Percentiles rank a stretch among this genome's conserved stretches.
These are phyloP conservation scores for Polymixis lichenea DNA, from an alignment of 2,888 invertebrate genomes.

Conservation along the genomic window DNA sequence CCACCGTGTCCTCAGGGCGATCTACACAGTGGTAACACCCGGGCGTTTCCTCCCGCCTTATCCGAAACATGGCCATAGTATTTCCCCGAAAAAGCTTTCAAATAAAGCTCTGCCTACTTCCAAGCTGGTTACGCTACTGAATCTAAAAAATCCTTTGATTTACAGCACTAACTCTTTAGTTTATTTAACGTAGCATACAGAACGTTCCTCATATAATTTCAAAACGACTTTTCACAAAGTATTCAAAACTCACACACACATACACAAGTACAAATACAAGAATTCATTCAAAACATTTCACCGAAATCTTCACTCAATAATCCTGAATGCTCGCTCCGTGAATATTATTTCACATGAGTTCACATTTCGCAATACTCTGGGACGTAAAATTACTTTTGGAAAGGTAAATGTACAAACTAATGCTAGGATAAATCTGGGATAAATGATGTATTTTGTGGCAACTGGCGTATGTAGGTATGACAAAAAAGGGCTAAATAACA, in stretches of 20 bases:
- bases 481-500: not conserved
- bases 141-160: not conserved
- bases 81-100: not conserved
- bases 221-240: conserved; percentile 19
- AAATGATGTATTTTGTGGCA: not conserved
- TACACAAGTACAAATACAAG: not conserved
- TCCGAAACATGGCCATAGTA: not conserved
- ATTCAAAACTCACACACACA: conserved; percentile 15
- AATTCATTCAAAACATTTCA: conserved; percentile 26
- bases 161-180: too few species aligned
- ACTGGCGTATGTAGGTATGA: too few species aligned
- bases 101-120: not conserved
- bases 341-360: conserved; percentile 56
- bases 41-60: too few species aligned
- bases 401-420: conserved; percentile 30
- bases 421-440: conserved; percentile 14
- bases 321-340: conserved; percentile 35
- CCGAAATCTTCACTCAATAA: conserved; percentile 43
- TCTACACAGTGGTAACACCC: too few species aligned
- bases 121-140: not conserved
- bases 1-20: too few species aligned
- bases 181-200: conserved; percentile 8
- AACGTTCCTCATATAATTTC: not conserved
- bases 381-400: conserved; percentile 41
- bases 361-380: conserved; percentile 33